These are phyloP conservation scores for Melanotaenia pygmaea DNA, from an alignment of 2,797 vertebrate species.

Conservation along the genomic window DNA sequence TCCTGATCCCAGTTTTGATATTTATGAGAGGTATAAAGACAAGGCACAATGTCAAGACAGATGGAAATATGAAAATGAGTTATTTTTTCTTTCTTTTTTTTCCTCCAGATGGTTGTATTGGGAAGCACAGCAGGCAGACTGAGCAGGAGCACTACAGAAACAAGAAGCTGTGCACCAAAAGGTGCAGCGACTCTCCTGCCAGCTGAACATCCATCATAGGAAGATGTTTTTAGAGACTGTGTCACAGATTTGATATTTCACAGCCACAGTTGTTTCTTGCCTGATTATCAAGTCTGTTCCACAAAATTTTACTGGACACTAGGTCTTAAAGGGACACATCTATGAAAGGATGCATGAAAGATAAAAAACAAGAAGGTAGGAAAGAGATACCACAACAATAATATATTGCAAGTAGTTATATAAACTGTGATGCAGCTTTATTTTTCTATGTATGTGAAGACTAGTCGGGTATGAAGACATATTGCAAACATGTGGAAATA, in stretches of 20 bases:
- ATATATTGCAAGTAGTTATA: conserved; percentile 13
- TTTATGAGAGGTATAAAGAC: background rate
- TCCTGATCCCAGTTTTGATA: background rate
- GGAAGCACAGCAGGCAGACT: conserved; percentile 67
- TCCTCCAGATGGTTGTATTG: conserved; percentile 74
- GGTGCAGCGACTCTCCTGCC: background rate
- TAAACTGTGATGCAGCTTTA: background rate
- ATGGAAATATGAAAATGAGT: background rate
- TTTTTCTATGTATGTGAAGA: conserved; percentile 9
- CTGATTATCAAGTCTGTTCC: conserved; percentile 9
- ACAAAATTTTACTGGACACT: background rate
- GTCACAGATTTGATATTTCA: conserved; percentile 17
- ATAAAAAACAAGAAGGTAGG: background rate
- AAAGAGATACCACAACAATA: background rate
- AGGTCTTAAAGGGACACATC: background rate
- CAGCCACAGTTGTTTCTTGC: background rate
- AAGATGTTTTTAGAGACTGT: background rate
- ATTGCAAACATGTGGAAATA: background rate
- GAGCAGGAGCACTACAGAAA: conserved; percentile 47
- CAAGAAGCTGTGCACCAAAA: conserved; percentile 72
- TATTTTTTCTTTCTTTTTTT: background rate
- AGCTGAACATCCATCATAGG: conserved; percentile 20
- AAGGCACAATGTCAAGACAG: no score
- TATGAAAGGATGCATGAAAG: background rate
- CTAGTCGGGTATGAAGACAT: background rate